Conservation (phyloP, 2,888 invertebrate genomes). For the Eilema sororculum region DNA sequence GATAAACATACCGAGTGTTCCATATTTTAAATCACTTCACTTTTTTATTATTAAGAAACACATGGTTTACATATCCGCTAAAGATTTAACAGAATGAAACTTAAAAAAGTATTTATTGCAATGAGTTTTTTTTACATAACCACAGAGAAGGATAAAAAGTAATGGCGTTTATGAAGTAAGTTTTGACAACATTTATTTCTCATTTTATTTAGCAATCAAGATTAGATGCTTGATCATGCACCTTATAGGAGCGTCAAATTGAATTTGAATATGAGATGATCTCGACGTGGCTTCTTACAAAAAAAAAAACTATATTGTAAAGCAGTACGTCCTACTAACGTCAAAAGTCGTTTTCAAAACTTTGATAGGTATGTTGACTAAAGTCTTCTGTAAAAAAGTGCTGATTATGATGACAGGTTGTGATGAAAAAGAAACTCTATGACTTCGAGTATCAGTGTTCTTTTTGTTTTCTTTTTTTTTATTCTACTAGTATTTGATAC, state of each 20-base stretch:
- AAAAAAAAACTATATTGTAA: background rate
- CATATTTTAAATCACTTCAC: slow-evolving; percentile 37
- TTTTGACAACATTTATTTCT: slow-evolving; percentile 6
- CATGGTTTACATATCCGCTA: background rate
- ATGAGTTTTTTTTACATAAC: background rate
- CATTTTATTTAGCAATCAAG: slow-evolving; percentile 8
- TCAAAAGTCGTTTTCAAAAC: background rate
- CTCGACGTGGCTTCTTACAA: background rate
- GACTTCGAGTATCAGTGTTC: background rate
- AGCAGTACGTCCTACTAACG: background rate
- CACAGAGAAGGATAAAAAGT: background rate
- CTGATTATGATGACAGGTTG: background rate
- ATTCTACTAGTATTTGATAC: background rate
- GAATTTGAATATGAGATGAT: background rate
- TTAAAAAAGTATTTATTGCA: background rate
- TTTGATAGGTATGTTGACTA: background rate
- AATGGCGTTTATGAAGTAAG: background rate
- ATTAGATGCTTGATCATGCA: slow-evolving; percentile 1
- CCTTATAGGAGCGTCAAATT: background rate
- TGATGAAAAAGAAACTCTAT: background rate
- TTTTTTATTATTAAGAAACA: background rate
- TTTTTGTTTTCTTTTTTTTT: background rate
- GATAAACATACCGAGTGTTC: slow-evolving; percentile 59
- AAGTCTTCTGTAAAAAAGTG: background rate
- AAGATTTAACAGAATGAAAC: background rate